Percentiles rank a stretch among this genome's conserved stretches.
Conservation (phyloP, 2,888 invertebrate genomes). For the Leucozona laternaria region DNA sequence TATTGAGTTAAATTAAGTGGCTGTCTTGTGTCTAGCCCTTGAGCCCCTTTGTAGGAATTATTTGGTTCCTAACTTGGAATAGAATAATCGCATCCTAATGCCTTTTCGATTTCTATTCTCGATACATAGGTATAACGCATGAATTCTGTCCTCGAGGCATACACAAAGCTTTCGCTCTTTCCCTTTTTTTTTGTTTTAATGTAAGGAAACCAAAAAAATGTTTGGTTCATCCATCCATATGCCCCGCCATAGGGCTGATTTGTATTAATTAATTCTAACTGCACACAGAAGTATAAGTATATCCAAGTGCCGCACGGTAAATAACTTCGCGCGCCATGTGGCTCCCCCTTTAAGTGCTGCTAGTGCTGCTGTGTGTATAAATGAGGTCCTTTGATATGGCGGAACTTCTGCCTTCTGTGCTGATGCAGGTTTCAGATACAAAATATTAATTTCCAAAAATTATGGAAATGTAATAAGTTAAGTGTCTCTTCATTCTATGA, state of each 20-base stretch:
- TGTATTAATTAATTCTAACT: conserved; percentile 66
- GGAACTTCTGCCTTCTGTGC: conserved; percentile 6
- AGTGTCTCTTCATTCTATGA: conserved; percentile 47
- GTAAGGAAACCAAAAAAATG: conserved; percentile 68
- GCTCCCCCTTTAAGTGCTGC: conserved; percentile 17
- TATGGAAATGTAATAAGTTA: conserved; percentile 68
- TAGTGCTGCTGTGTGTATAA: neutral
- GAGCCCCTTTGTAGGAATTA: neutral
- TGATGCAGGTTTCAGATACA: conserved; percentile 17
- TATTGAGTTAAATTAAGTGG: conserved; percentile 46
- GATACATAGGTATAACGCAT: conserved; percentile 17
- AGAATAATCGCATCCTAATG: conserved; percentile 53
- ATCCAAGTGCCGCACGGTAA: conserved; percentile 4
- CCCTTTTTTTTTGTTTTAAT: neutral
- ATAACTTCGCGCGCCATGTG: conserved; percentile 42
- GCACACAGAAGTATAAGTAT: conserved; percentile 6
- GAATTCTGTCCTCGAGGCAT: conserved; percentile 33
- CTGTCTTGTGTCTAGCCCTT: conserved; percentile 13
- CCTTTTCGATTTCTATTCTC: conserved; percentile 37
- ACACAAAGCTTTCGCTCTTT: neutral
- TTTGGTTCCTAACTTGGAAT: conserved; percentile 13
- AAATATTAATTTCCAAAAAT: conserved; percentile 53
- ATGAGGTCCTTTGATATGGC: conserved; percentile 32
- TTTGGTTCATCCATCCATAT: conserved; percentile 14
- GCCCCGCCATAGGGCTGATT: conserved; percentile 14